Base-by-base conservation (phyloP, 2,113 vertebrate species). In the Gopherus evgoodei region DNA sequence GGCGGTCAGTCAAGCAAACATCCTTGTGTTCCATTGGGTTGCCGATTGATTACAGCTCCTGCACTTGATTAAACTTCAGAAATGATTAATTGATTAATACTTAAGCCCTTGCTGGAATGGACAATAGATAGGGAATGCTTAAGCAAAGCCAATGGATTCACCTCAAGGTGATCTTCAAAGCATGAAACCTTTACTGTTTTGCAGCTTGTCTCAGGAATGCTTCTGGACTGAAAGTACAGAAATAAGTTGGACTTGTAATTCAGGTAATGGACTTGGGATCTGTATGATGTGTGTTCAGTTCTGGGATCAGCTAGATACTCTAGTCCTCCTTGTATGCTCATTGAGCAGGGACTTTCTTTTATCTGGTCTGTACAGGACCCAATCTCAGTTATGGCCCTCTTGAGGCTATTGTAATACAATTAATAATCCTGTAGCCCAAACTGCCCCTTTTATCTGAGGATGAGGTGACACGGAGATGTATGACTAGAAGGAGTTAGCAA, bases 41-140 rank as follows among this genome's bases (percentile, higher is more conserved):
- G 56, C 86, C 82, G 90, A 93, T 92, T 96, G 94, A 97, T 97
- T 97, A 93, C 81, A 96, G 42, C 59, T 84, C 88, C 84, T 88
- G 91, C 27, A 91, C 95, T 93, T 96, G 95, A 97, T 97, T 98
- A 98, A 97, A 98, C 96, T 97, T 98, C 96, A 97, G 91, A 84
- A 95, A 88, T 97, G 83, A 97, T 96, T 96, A 97, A 98, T 92
- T 97, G 93, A 96, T 97, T 97, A 94, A 89, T 84, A 42, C 75
- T 94, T 78, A 83, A 72, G 35, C n/a, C 42, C 88, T 85, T 27
- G 1, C 44, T 78, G 81, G 52, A 94, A 57, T 16, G 86, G 90
- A 82, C 83, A 88, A 10, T 0, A 50, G 90, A 94, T 65, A 92
- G 56, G 14, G 49, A 59, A 35, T 44, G 90, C 49, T 1, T 0